Percentiles rank a stretch among this genome's conserved stretches.
These are phyloP conservation scores for Peromyscus attwateri DNA, from an alignment of 2,797 vertebrate genomes.

Conservation along the genomic window DNA sequence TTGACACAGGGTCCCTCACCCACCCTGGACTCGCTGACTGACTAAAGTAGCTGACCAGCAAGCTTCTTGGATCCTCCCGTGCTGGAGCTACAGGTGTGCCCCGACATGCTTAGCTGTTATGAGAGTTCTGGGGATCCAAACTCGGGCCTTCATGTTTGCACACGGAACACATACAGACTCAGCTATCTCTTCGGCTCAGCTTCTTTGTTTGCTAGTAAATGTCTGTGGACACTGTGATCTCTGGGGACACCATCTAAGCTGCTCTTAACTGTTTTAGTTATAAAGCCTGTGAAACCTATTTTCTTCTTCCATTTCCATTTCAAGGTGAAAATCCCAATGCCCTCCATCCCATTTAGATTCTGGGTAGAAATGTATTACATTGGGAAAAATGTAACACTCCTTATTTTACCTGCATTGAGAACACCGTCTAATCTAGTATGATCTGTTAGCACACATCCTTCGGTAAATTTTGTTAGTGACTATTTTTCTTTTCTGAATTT, in stretches of 20 bases:
- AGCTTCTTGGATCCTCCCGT: neutral
- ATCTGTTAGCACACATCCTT: neutral
- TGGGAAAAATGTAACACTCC: neutral
- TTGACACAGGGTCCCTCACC: neutral
- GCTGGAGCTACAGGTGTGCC: neutral
- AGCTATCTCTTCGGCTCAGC: neutral
- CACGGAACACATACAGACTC: neutral
- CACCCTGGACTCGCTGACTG: neutral
- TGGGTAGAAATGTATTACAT: neutral
- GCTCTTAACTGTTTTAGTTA: neutral
- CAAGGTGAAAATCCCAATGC: neutral
- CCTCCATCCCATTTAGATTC: neutral
- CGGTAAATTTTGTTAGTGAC: neutral
- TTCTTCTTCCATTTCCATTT: neutral
- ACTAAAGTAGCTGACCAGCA: too few species aligned
- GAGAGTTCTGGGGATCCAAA: neutral
- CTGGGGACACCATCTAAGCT: neutral
- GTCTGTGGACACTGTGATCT: neutral
- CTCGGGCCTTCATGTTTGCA: too few species aligned
- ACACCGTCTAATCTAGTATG: neutral
- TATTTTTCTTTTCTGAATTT: constrained; percentile 41
- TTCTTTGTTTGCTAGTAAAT: neutral
- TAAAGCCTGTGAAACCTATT: neutral
- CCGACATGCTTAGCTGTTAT: neutral
- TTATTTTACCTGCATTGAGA: neutral